phyloP scores from a whole-genome alignment of 2,797 vertebrate genomes.

The Darevskia mixta region DNA sequence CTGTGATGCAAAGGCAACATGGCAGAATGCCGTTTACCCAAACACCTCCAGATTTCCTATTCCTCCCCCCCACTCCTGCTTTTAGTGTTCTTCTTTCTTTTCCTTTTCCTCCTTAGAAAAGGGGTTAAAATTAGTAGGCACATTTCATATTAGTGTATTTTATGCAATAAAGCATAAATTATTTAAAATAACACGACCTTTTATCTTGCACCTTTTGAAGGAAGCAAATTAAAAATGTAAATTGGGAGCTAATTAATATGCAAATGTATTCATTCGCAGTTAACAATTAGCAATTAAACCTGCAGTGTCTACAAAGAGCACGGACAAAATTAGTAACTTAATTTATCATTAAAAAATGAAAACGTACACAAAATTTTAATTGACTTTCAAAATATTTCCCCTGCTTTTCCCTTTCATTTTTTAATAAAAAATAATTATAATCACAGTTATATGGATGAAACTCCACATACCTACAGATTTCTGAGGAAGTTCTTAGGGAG shows the following conservation, averaged over 20 bases:
- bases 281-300: conserved; percentile 99
- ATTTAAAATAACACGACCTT: conserved; percentile 99
- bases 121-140: conserved; percentile 91
- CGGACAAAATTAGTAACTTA: conserved; percentile 99
- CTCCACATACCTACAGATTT: conserved; percentile 67
- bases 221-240: conserved; percentile 99
- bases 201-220: conserved; percentile 99
- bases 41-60: conserved; percentile 71
- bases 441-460: conserved; percentile 74
- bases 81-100: conserved; percentile 73
- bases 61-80: conserved; percentile 29
- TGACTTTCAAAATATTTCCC: conserved; percentile 92
- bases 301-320: conserved; percentile 99
- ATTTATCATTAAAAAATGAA: conserved; percentile 99
- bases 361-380: conserved; percentile 97
- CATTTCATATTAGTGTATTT: conserved; percentile 98
- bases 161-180: conserved; percentile 99
- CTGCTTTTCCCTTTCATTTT: conserved; percentile 82
- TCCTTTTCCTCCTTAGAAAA: conserved; percentile 80
- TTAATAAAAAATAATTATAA: conserved; percentile 77
- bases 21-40: conserved; percentile 76
- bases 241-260: conserved; percentile 99
- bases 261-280: conserved; percentile 99
- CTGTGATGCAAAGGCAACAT: conserved; percentile 67
- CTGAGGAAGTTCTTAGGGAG: conserved; percentile 74